phyloP scores from a whole-genome alignment of 2,113 vertebrate species.

The Cromileptes altivelis region DNA sequence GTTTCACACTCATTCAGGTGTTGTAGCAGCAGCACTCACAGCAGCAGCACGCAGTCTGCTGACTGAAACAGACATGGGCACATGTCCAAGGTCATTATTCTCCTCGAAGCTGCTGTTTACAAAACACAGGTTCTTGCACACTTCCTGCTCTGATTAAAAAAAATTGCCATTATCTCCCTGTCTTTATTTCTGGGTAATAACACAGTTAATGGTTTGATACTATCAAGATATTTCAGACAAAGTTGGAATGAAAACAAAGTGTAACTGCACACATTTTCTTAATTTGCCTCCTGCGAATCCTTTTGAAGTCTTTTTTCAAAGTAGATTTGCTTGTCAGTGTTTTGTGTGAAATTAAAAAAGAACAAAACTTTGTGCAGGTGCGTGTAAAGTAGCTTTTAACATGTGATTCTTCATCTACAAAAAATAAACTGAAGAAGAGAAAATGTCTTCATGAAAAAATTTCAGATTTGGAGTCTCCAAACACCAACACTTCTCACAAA shows the following conservation, averaged over 20 bases:
- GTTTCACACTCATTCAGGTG: constrained; percentile 67
- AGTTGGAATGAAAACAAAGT: neutral
- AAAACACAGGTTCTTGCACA: constrained; percentile 35
- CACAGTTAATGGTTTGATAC: neutral
- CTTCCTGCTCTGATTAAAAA: constrained; percentile 23
- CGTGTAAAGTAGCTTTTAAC: neutral
- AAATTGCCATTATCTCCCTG: constrained; percentile 14
- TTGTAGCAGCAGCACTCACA: constrained; percentile 39
- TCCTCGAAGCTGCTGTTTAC: constrained; percentile 51
- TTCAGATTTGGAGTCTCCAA: neutral
- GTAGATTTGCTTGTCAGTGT: neutral
- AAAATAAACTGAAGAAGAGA: neutral
- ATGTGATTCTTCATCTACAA: neutral
- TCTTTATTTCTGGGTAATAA: neutral
- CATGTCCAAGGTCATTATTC: constrained; percentile 63
- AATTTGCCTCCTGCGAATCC: neutral
- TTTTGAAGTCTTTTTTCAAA: neutral
- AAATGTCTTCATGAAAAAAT: neutral
- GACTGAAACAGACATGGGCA: constrained; percentile 54
- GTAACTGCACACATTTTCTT: neutral
- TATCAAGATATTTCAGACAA: neutral
- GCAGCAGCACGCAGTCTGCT: constrained; percentile 51
- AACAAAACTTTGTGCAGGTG: neutral
- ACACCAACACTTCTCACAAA: neutral
- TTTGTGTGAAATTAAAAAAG: neutral